Base-by-base conservation (phyloP, 2,797 vertebrate species). In the Micromesistius poutassou region DNA sequence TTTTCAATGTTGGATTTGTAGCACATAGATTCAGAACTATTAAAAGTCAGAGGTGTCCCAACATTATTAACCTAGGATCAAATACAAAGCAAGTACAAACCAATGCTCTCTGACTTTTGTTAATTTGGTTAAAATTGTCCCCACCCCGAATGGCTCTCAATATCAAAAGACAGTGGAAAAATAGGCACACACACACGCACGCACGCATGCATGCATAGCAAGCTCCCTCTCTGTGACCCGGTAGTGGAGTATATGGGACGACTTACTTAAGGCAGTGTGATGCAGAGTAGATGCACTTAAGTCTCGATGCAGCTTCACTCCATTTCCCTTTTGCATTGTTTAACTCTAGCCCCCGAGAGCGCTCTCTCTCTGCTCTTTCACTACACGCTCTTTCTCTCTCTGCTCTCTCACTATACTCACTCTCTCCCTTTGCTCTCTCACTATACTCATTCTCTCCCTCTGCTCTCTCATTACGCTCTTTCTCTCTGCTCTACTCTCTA, bases 321-420 rank as follows among this genome's bases (percentile, higher is more conserved):
- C 38, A 76, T 46, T 79, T 74, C 74, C 74, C 84, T 16, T 83
- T 82, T 80, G 80, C 74, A 87, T 83, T 76, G 85, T 82, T 50
- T 86, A 84, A 77, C 74, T 75, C 55, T 71, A 8, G 12, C 25
- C 66, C 66, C 46, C 5, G 46, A 50, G 46, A 50, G 14, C 16
- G 19, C 46, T 5, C 19, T 42, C 40, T 42, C 10, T 42, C 14
- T 19, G 46, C 19, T 50, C 5, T 50, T 6, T 22, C 16, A 5
- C 19, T 50, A 6, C 5, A 5, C 46, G 5, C 46, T 22, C 16
- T 50, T 14, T 50, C 46, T 50, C 46, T 16, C 42, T 46, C 42
- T 5, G 14, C 14, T 46, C 42, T 46, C 40, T 13, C 40, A 13
- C 40, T 42, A 14, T 42, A 1, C 40, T 46, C 12, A 8, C 36